Base-by-base conservation (phyloP, 1,140 invertebrate genomes). In the Dolichoris vasculosae region DNA sequence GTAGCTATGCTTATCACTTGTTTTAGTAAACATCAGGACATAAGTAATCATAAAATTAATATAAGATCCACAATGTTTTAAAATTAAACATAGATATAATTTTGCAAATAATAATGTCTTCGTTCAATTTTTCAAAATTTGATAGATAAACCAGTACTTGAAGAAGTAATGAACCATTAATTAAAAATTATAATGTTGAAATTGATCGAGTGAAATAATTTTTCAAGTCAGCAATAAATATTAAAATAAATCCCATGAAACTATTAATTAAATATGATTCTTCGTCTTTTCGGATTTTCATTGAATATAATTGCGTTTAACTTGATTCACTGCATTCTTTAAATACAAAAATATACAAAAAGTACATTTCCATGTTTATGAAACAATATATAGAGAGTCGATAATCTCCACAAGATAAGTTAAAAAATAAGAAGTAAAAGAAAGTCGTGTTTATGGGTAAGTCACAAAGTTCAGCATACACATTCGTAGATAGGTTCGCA, bases 371-470 rank as follows among this genome's bases (percentile, higher is more conserved):
- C 75, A 48, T 20, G 46, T 77, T 51, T 35, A 59, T 0, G 8
- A 63, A 63, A 6, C 13, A 23, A 15, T 38, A 9, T 55, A 59
- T 46, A 67, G 23, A 67, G 35, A 23, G 69, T 75, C 59, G 81
- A 82, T 51, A 82, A 51, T 32, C 30, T 67, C 30, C n/a, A 51
- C 40, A 32, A 32, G 40, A 83, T 71, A 69, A 83, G 84, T 81
- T 73, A 73, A 78, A 79, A 77, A 88, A 77, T 46, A 80, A 75
- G 69, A 77, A 86, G 80, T 87, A 89, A 23, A 73, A 73, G 38
- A 69, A 69, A 15, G 67, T 2, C 30, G 32, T 20, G 67, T 69
- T 32, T 15, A 69, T 30, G 69, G 88, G 85, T 85, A 82, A 85
- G 76, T 86, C 83, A 85, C 87, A 84, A 69, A 88, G 76, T 46